Evolutionary conservation across 2,888 invertebrate species (phyloP), one percentile per base, ranked within the genome.

Genomic region (Zaprionus bogoriensis): DNA sequence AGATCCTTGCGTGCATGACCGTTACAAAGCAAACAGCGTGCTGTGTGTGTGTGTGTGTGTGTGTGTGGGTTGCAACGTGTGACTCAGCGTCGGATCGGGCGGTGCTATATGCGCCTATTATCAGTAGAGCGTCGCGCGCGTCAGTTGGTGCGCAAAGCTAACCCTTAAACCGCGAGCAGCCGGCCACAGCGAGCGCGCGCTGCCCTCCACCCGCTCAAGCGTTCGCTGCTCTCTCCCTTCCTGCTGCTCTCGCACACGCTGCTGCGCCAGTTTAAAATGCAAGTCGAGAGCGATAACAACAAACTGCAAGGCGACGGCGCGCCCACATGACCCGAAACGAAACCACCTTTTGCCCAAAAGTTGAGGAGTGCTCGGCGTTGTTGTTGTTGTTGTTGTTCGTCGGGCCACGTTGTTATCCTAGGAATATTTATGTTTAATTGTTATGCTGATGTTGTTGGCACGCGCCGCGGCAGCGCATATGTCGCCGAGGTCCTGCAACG

Each of bases 401-500:
- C 36, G 39, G 54, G 67, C 12, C 53, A 6, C 6, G 46, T 46
- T 73, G 72, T 73, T 82, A 68, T 82, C 79, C 77, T 77, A 68
- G 73, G 69, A 45, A 73, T 75, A 81, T 79, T 77, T 67, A 51
- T 70, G 62, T 76, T 74, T 81, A 77, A 85, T 83, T 82, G 82
- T 73, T 77, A 84, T 81, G 84, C 63, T 81, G 78, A 78, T 81
- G 76, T 70, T 68, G 76, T 50, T 71, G 74, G 81, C 81, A 84
- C 81, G 81, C 76, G 81, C 78, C 80, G 71, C 22, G 41, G 48
- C 12, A 14, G 51, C 65, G 72, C 81, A 82, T 81, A 81, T 77
- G 85, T 85, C 72, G 78, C 61, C 48, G 20, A 65, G 59, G 55
- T 63, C 62, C 62, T 69, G 48, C n/a, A 27, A n/a, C n/a, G n/a